phyloP scores from a whole-genome alignment of 2,113 vertebrate species.

The Athene cunicularia region DNA sequence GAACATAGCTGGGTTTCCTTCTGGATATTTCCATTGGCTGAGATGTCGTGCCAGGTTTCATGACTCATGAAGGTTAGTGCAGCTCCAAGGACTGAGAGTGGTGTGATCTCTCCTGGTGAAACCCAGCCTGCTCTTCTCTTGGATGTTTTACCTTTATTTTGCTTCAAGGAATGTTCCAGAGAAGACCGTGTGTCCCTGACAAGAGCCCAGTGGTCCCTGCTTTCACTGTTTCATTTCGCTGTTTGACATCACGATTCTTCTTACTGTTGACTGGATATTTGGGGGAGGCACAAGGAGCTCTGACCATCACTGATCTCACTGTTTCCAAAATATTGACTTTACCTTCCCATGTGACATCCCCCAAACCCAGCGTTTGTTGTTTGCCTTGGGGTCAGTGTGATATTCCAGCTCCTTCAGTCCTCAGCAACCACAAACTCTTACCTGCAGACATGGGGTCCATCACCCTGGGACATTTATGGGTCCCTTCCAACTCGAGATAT shows the following conservation, averaged over 20 bases:
- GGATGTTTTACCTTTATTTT: not conserved
- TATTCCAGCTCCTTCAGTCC: not conserved
- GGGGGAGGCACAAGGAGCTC: fast-evolving
- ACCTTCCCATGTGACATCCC: too few species aligned
- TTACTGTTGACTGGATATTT: not conserved
- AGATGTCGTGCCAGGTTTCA: not conserved
- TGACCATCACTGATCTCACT: not conserved
- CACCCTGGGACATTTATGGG: not conserved
- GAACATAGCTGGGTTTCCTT: not conserved
- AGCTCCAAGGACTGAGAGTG: not conserved
- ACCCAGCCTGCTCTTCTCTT: not conserved
- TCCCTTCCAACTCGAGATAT: not conserved
- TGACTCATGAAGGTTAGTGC: not conserved
- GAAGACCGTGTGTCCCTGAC: not conserved
- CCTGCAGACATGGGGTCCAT: not conserved
- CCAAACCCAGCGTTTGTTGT: not conserved
- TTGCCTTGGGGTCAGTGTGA: not conserved
- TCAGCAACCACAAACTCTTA: not conserved
- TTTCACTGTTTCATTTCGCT: not conserved
- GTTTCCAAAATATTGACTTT: not conserved
- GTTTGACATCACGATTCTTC: not conserved
- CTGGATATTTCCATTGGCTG: not conserved
- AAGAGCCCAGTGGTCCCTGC: not conserved
- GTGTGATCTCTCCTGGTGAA: not conserved
- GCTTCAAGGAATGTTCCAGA: not conserved